Base-by-base conservation (phyloP, 2,797 vertebrate species). In the Epinephelus coioides region DNA sequence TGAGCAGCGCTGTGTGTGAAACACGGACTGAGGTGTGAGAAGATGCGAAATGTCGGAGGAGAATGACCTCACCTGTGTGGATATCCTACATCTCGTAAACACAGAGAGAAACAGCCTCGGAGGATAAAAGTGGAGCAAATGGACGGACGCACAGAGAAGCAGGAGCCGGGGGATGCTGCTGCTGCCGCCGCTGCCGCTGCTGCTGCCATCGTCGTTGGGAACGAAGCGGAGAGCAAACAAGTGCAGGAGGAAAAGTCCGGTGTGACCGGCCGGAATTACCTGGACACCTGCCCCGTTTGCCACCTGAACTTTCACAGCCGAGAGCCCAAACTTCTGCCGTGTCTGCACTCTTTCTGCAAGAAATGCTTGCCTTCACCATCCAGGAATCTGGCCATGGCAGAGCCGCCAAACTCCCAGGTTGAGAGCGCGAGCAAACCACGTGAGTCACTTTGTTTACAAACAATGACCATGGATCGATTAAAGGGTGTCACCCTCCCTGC, bases 201-300 rank as follows among this genome's bases (percentile, higher is more conserved):
- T 0, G 60, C 81, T 43, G 81, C 88, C 50, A n/a, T 82, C 80
- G 5, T 78, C 17, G 83, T 82, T 6, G 97, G 96, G 84, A 97
- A 97, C 87, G 96, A 97, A 82, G 96, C 96, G 13, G 96, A 97
- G 89, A 97, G 96, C 83, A 89, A 95, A 69, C 96, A 96, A 60
- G 95, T 94, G 86, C 92, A 91, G 4, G 93, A 94, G 91, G 95
- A 96, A 68, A 92, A n/a, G 66, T 81, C 92, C 64, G 84, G 76
- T 17, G 87, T 92, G 6, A 82, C 90, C 87, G 88, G 82, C 3
- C 91, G 91, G 64, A 94, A 93, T 93, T 79, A 96, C 94, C 95
- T 97, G 95, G 97, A 97, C 94, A 95, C 94, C 64, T 97, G 97
- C 85, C 95, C 96, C 44, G 95, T 96, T 81, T 97, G 97, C 85